Base-by-base conservation (phyloP, 1,140 invertebrate genomes). In the Planococcus citri region DNA sequence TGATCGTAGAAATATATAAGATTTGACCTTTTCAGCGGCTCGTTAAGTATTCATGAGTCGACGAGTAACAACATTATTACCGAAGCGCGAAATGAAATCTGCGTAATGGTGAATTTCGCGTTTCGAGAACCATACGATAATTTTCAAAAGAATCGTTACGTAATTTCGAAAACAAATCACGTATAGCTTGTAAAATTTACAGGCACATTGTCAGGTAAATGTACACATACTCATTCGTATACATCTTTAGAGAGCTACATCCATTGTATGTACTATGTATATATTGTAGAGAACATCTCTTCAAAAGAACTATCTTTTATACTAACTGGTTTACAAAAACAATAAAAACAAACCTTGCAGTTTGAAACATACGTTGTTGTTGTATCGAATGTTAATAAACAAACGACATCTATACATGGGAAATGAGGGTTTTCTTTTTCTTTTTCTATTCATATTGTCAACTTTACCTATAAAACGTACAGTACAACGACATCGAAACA, bases 381-480 rank as follows among this genome's bases (percentile, higher is more conserved):
- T 17, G 41, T 51, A 51, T 51, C 41, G 41, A 51, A 51, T 51
- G 41, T 51, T 51, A 51, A 51, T 51, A 51, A 51, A 51, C 41
- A 17, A 51, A 20, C 41, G 41, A 51, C 41, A 51, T 37, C 33
- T 37, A 37, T 33, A 33, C 29, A 33, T 33, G 29, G 29, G 29
- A 33, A 33, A 33, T 33, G 29, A 12, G n/a, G 41, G n/a, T 20
- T 20, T 17, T 51, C 33, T 37, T 14, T 37, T 37, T 37, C 33
- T 51, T n/a, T 20, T 14, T 6, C 41, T 51, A 17, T 51, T 37
- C 33, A n/a, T n/a, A n/a, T n/a, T n/a, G n/a, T n/a, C n/a, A n/a
- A n/a, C n/a, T n/a, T n/a, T n/a, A n/a, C n/a, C n/a, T n/a, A n/a
- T n/a, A n/a, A n/a, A n/a, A n/a, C n/a, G 33, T 37, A 37, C 33